phyloP scores from a whole-genome alignment of 2,113 vertebrate species.

The Riparia riparia region DNA sequence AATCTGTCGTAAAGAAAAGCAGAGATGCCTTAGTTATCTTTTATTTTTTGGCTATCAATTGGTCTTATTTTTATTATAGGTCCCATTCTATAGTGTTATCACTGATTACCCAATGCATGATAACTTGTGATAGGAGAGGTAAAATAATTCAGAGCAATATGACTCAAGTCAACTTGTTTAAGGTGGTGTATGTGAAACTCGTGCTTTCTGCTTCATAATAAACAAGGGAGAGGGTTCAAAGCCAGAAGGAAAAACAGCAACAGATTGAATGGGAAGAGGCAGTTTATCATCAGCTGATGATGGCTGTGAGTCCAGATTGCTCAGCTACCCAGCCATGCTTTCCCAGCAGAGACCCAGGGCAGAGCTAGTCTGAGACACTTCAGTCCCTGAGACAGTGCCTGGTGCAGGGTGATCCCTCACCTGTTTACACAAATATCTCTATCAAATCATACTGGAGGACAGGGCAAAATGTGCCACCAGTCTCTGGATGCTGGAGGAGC shows the following conservation, averaged over 20 bases:
- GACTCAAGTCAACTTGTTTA: background rate
- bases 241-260: background rate
- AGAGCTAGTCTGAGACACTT: background rate
- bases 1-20: background rate
- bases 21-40: background rate
- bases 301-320: background rate
- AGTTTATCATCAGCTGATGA: background rate
- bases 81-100: background rate
- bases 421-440: background rate
- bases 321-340: background rate
- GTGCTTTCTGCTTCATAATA: background rate
- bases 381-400: background rate
- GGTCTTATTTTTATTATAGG: background rate
- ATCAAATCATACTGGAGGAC: background rate
- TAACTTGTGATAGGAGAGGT: background rate
- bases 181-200: background rate
- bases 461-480: background rate
- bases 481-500: background rate
- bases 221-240: background rate
- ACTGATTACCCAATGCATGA: background rate
- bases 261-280: constrained; percentile 5
- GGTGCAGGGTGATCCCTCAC: background rate
- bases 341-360: background rate
- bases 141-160: background rate
- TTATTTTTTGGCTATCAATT: background rate